Conservation (phyloP, 2,797 vertebrate species). For the Otolemur crassicaudatus region DNA sequence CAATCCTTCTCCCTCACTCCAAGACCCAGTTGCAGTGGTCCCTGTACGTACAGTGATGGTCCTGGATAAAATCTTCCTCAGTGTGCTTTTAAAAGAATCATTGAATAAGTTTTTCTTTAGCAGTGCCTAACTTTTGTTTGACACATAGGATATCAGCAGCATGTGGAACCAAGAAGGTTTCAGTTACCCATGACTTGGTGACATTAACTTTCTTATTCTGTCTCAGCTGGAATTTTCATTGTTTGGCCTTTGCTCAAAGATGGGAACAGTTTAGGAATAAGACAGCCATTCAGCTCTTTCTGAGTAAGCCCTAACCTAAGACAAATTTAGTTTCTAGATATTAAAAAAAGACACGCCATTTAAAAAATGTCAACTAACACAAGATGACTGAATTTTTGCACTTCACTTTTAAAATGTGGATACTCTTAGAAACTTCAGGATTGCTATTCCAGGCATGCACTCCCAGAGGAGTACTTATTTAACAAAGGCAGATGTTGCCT, state of each 20-base stretch:
- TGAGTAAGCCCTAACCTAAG: slow-evolving; percentile 66
- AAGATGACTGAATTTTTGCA: slow-evolving; percentile 50
- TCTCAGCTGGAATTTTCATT: slow-evolving; percentile 29
- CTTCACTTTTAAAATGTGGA: not conserved
- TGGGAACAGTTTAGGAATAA: slow-evolving; percentile 18
- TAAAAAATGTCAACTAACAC: slow-evolving; percentile 58
- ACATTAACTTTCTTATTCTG: not conserved
- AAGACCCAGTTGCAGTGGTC: not conserved
- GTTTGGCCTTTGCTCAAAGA: slow-evolving; percentile 47
- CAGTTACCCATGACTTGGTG: not conserved
- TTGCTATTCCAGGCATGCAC: not conserved
- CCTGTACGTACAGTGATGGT: not conserved
- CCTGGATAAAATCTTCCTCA: not conserved
- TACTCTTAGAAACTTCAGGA: not conserved
- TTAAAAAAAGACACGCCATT: slow-evolving; percentile 58
- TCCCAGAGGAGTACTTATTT: not conserved
- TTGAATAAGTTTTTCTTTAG: not conserved
- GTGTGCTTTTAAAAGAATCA: not conserved
- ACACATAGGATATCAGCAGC: not conserved
- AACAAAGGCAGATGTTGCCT: not conserved
- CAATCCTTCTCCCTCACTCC: not conserved
- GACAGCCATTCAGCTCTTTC: slow-evolving; percentile 38
- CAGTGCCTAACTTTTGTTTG: not conserved
- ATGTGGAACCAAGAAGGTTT: not conserved
- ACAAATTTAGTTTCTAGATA: slow-evolving; percentile 63